Conservation (phyloP, 1,140 invertebrate species). For the Whitmania pigra region DNA sequence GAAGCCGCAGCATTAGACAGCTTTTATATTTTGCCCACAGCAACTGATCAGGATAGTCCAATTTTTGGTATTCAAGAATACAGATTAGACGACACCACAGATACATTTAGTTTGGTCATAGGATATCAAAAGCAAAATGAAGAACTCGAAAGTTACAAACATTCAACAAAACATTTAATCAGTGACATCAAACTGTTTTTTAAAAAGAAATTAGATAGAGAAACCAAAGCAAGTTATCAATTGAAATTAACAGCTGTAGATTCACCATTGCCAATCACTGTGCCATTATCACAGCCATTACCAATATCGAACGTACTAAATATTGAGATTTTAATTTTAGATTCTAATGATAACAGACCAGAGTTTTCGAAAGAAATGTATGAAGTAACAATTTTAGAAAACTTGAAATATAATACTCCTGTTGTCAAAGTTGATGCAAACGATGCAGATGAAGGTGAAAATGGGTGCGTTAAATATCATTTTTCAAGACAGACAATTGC, state of each 20-base stretch:
- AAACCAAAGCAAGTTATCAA: not conserved
- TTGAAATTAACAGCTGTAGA: not conserved
- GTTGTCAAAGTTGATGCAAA: slow-evolving; percentile 64
- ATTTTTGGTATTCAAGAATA: slow-evolving; percentile 8
- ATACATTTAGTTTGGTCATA: slow-evolving; percentile 1
- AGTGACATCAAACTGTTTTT: not conserved
- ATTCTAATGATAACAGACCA: slow-evolving; percentile 76
- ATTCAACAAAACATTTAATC: no score
- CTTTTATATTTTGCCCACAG: slow-evolving; percentile 21
- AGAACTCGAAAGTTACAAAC: not conserved
- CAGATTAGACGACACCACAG: not conserved
- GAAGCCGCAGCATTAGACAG: slow-evolving; percentile 17
- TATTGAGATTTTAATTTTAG: slow-evolving; percentile 34
- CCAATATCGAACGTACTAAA: not conserved
- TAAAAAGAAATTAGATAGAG: slow-evolving; percentile 11
- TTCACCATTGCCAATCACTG: not conserved
- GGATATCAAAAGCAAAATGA: not conserved
- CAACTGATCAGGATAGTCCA: slow-evolving; percentile 20
- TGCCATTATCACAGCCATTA: not conserved
- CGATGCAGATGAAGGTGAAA: slow-evolving; percentile 61
- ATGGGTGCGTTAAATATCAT: slow-evolving; percentile 45
- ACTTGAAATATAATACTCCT: slow-evolving; percentile 52
- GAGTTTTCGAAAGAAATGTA: slow-evolving; percentile 52
- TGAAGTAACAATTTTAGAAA: slow-evolving; percentile 60
- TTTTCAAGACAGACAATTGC: not conserved